Evolutionary conservation across 2,888 invertebrate species (phyloP).

Genomic region (Melanostoma mellinum): DNA sequence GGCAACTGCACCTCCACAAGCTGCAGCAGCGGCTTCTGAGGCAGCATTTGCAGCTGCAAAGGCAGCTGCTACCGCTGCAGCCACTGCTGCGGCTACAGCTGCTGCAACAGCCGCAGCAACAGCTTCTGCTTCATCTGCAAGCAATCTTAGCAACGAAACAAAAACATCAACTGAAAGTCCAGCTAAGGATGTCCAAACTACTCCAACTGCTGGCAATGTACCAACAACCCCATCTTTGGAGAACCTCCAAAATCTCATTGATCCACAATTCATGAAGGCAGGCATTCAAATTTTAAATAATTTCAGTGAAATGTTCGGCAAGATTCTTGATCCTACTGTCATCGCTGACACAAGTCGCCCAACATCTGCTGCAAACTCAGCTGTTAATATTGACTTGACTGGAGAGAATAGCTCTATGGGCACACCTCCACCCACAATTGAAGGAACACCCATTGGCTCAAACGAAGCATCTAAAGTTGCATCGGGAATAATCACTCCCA

Average conservation of each 20-base stretch:
- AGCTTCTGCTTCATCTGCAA: constrained; percentile 18
- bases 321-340: constrained; percentile 79
- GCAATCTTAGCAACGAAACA: constrained; percentile 47
- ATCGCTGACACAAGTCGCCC: constrained; percentile 37
- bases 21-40: constrained; percentile 35
- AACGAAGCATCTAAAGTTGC: constrained; percentile 39
- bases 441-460: constrained; percentile 22
- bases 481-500: constrained; percentile 45
- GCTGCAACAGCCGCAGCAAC: constrained; percentile 23
- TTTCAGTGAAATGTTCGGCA: constrained; percentile 81
- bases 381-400: constrained; percentile 48
- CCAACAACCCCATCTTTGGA: constrained; percentile 71
- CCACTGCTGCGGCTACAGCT: constrained; percentile 25
- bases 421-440: constrained; percentile 47
- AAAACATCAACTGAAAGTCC: constrained; percentile 48
- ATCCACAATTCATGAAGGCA: constrained; percentile 79
- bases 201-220: neutral
- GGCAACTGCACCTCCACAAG: constrained; percentile 20
- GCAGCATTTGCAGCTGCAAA: constrained; percentile 31
- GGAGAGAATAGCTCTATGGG: constrained; percentile 2
- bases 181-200: neutral
- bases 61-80: constrained; percentile 25
- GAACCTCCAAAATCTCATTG: constrained; percentile 76
- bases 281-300: constrained; percentile 81
- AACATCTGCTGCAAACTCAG: constrained; percentile 25